Evolutionary conservation across 2,888 invertebrate species (phyloP), one percentile per base, ranked within the genome.

Genomic region (Sympetrum striolatum): DNA sequence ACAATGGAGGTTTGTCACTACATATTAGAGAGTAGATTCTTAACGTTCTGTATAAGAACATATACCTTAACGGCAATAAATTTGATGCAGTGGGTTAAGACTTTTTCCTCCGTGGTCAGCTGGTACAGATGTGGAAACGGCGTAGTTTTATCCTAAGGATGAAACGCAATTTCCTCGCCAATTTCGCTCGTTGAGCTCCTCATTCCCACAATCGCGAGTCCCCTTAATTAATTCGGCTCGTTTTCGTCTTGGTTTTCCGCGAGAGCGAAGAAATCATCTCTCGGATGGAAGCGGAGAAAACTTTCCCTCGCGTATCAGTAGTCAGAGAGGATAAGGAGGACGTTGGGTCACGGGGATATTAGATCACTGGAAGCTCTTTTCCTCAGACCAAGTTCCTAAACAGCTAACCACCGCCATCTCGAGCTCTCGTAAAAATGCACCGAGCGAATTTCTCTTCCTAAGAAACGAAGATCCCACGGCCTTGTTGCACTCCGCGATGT

Each of bases 271-370:
- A 31, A 31, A 22, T 73, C 73, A 31, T 73, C 73, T 73, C 10
- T 1, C 31, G 22, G n/a, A 82, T 53, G 58, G 82, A 58, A 35
- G 35, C 35, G 35, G 86, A 64, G 58, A 60, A 35, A 60, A 64
- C 86, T 60, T 86, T 86, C 86, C 86, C 80, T 60, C 60, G 86
- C 37, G 60, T 86, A 86, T 37, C 64, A 60, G 73, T 25, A 73
- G 25, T 25, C 25, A 73, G 73, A 10, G 37, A 37, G 86, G 37
- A 58, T 86, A 86, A 86, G 39, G 86, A 60, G 86, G 86, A 86
- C 86, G 82, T 58, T 82, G 86, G 86, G 86, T 86, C 86, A 86
- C 64, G 64, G 86, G 86, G 64, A 86, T 64, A 86, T 86, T 86
- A 64, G 86, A 86, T 39, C 60, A 86, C 35, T 35, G 35, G 5